Base-by-base conservation (phyloP, 2,888 invertebrate genomes). In the Aphidius colemani region DNA sequence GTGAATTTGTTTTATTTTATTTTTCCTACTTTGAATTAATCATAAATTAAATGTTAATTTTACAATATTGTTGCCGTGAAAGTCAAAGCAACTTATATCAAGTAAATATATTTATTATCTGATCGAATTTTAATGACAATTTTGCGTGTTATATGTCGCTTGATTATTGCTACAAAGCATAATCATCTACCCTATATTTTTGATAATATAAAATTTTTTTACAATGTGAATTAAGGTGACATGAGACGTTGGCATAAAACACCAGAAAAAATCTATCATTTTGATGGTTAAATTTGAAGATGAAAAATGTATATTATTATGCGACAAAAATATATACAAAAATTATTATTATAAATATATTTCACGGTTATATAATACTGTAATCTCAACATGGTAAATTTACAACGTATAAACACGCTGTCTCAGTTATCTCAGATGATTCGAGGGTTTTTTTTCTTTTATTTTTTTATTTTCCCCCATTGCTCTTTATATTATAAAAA, bases 61-160 rank as follows among this genome's bases (percentile, higher is more conserved):
- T 30, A 30, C 30, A 30, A 30, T 5, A 5, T 30, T 30, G 30
- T 30, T 30, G 30, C 30, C 5, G 30, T 30, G 5, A 30, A 30
- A 55, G 55, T 55, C 55, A 55, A 55, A 55, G 30, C 30, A 30
- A 30, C 4, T 30, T 30, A 44, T 55, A 55, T 44, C 55, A 44
- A 55, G 55, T 55, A 55, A 55, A 55, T 55, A 44, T 51, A 77
- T 76, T 75, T 73, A 78, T 76, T 80, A 80, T 80, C 79, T 75
- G 80, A 81, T 80, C 73, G 79, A 78, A 79, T 76, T 78, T 80
- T 77, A 79, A 81, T 77, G 76, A 71, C 62, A 64, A 66, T 67
- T 72, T 80, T 73, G 79, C 80, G 80, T 79, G 79, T 72, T 69
- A 66, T 63, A 53, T 49, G 41, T 39, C 46, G 53, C 55, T 64